Evolutionary conservation across 2,888 invertebrate species (phyloP), one percentile per base, ranked within the genome.

Genomic region (Zaprionus bogoriensis): DNA sequence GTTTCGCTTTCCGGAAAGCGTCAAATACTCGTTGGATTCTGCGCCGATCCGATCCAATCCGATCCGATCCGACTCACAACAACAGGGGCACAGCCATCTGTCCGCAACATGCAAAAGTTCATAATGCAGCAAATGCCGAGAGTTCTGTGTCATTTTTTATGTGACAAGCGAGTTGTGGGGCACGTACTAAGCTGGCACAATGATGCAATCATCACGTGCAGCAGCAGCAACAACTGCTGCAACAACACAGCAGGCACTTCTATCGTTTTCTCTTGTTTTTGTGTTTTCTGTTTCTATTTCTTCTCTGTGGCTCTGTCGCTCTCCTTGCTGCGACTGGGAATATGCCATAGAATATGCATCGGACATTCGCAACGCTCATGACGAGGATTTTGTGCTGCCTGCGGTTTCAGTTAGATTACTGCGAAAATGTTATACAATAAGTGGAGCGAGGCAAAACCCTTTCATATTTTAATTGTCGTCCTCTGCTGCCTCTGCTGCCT

Each of bases 161-260:
- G 64, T 87, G 80, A 71, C 87, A 87, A 84, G 71, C 52, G 52
- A 77, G 66, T 62, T 67, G 81, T 59, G 64, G 66, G 82, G 87
- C 89, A 87, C 89, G 87, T 87, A 78, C 89, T 89, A 87, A 87
- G 87, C 87, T 87, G 88, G 78, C 89, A 89, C 84, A 74, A 87
- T 84, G 88, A 87, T 86, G 89, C 88, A 87, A 88, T 86, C 89
- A 89, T 89, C 87, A 87, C 87, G 87, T 87, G 86, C 83, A 70
- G 65, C 74, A 55, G 17, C 47, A 69, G 46, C 72, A 62, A 48
- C 59, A 28, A n/a, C n/a, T n/a, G n/a, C n/a, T n/a, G n/a, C 12
- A 30, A 27, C 27, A 27, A 27, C 27, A 10, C n/a, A n/a, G n/a
- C 68, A 58, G 46, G 52, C 44, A 71, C 66, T 66, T 59, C 54